These are phyloP conservation scores for Bagarius yarrelli DNA, from an alignment of 2,113 vertebrate genomes.

Conservation along the genomic window DNA sequence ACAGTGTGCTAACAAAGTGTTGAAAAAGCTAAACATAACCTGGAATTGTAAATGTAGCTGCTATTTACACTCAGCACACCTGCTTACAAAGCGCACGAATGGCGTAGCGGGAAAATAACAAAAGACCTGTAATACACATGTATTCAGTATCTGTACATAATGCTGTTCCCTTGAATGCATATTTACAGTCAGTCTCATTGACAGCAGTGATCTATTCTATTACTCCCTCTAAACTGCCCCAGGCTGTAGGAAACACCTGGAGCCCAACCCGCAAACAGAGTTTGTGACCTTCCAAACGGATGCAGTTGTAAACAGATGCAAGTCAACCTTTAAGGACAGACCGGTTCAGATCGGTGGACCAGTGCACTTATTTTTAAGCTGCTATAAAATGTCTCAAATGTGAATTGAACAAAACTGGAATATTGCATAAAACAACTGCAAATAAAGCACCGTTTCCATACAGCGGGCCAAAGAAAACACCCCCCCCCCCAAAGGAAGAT, in stretches of 20 bases:
- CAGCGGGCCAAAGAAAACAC: too few relatives aligned
- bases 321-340: background rate
- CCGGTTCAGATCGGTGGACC: background rate
- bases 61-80: background rate
- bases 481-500: too few relatives aligned
- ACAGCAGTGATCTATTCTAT: too few relatives aligned
- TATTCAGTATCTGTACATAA: constrained; percentile 6
- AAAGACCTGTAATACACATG: background rate
- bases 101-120: background rate
- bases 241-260: background rate
- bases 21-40: background rate
- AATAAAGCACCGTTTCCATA: too few relatives aligned
- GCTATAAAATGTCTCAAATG: too few relatives aligned
- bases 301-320: background rate
- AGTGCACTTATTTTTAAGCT: too few relatives aligned
- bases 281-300: background rate
- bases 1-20: background rate
- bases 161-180: background rate
- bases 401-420: too few relatives aligned
- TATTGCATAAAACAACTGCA: too few relatives aligned
- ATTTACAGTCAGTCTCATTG: background rate
- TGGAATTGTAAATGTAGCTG: background rate
- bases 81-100: background rate
- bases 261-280: background rate
- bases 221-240: background rate